Evolutionary conservation across 1,140 invertebrate species (phyloP).

Genomic region (Zaprionus taronus): DNA sequence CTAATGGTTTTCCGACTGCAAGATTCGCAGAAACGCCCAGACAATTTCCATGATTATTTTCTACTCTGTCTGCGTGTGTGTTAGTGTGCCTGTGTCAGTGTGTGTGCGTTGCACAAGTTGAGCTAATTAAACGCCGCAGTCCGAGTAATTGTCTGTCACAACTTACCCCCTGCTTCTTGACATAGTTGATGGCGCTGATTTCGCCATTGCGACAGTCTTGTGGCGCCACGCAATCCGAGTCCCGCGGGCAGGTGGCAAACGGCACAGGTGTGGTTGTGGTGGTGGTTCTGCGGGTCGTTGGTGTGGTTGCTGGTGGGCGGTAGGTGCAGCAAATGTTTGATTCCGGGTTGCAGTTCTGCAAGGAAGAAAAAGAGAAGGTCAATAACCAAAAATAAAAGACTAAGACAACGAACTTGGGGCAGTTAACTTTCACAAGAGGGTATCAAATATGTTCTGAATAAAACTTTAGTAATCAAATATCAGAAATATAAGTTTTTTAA

Average conservation of each 20-base stretch:
- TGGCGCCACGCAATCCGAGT: constrained; percentile 75
- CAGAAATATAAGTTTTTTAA: not conserved
- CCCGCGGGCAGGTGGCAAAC: constrained; percentile 55
- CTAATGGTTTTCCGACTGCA: constrained; percentile 34
- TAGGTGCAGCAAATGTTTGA: constrained; percentile 75
- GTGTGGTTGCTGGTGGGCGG: constrained; percentile 46
- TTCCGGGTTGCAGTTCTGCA: constrained; percentile 73
- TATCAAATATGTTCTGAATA: not conserved
- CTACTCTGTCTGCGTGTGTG: not conserved
- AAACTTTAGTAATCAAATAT: constrained; percentile 71
- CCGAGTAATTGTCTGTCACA: constrained; percentile 26
- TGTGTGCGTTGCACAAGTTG: constrained; percentile 38
- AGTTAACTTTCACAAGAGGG: not conserved
- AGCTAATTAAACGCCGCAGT: constrained; percentile 42
- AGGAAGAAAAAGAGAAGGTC: constrained; percentile 7
- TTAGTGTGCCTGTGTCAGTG: constrained; percentile 6
- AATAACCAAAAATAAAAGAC: not conserved
- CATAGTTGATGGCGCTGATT: constrained; percentile 71
- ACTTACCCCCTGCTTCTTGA: constrained; percentile 77
- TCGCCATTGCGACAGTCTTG: constrained; percentile 76
- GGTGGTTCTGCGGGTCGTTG: constrained; percentile 48
- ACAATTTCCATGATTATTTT: constrained; percentile 39
- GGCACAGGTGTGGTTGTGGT: constrained; percentile 63
- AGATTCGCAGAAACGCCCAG: constrained; percentile 32
- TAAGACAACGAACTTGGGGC: not conserved